Evolutionary conservation across 2,797 vertebrate species (phyloP).

Genomic region (Tapera naevia): DNA sequence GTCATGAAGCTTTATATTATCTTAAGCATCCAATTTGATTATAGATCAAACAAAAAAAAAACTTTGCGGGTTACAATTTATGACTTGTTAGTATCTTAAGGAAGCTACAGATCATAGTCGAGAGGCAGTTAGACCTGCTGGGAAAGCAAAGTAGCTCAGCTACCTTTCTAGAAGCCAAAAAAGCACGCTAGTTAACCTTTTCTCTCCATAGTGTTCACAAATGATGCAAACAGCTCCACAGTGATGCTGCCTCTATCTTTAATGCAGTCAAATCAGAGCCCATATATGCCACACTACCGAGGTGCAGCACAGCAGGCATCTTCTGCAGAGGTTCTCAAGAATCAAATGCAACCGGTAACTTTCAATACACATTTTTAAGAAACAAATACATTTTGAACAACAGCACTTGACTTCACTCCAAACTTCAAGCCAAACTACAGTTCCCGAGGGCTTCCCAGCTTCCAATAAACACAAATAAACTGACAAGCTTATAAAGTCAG

Average conservation of each 20-base stretch:
- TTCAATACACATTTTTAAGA: neutral
- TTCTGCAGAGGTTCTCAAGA: neutral
- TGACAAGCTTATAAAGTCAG: neutral
- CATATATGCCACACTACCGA: fast-evolving
- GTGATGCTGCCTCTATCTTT: neutral
- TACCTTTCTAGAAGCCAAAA: neutral
- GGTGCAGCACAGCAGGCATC: neutral
- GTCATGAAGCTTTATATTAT: neutral
- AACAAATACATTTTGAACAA: neutral
- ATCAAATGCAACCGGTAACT: neutral
- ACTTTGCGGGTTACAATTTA: neutral
- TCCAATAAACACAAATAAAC: neutral
- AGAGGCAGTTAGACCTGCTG: neutral
- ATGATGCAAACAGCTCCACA: neutral
- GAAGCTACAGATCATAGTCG: neutral
- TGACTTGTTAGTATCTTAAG: neutral
- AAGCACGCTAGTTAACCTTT: neutral
- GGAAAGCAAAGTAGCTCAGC: neutral
- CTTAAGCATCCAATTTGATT: neutral
- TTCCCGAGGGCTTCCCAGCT: neutral
- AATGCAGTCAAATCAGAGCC: neutral
- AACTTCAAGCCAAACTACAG: neutral
- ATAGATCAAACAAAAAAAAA: neutral
- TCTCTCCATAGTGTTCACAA: neutral
- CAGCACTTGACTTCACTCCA: neutral